Conservation (phyloP, 2,113 vertebrate species). For the Microtus richardsoni region DNA sequence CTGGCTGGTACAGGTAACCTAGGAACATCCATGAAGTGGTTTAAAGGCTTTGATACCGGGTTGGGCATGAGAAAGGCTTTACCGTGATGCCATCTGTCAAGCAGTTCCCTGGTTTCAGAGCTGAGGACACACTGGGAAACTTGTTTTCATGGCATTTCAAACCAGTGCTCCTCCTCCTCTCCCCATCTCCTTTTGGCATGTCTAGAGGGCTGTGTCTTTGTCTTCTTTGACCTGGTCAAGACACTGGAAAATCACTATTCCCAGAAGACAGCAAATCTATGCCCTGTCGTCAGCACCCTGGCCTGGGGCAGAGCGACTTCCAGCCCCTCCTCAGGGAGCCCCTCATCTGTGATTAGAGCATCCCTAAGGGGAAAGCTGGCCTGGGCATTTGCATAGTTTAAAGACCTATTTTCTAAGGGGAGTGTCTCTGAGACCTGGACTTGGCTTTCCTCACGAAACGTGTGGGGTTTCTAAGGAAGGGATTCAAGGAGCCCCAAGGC, state of each 20-base stretch:
- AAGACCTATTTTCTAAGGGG: constrained; percentile 9
- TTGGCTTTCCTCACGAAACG: neutral
- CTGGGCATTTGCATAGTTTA: neutral
- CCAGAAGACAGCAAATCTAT: neutral
- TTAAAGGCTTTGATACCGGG: neutral
- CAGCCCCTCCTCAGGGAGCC: no score
- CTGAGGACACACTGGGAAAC: neutral
- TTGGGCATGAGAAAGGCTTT: accelerated
- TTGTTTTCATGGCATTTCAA: constrained; percentile 15
- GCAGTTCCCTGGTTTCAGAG: neutral
- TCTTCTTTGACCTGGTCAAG: neutral
- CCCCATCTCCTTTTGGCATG: neutral
- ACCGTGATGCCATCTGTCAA: accelerated
- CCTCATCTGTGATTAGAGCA: neutral
- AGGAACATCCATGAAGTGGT: neutral
- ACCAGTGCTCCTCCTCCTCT: neutral
- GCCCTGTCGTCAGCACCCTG: neutral
- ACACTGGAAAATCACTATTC: neutral
- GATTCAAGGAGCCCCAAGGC: neutral
- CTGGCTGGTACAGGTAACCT: neutral
- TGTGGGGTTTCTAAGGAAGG: neutral
- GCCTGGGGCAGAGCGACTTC: neutral
- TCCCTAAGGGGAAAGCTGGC: neutral
- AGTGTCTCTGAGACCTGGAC: neutral
- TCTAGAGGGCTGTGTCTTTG: neutral